Percentiles rank a stretch among this genome's conserved stretches.
Conservation (phyloP, 2,113 vertebrate genomes). For the Sakesphorus luctuosus region DNA sequence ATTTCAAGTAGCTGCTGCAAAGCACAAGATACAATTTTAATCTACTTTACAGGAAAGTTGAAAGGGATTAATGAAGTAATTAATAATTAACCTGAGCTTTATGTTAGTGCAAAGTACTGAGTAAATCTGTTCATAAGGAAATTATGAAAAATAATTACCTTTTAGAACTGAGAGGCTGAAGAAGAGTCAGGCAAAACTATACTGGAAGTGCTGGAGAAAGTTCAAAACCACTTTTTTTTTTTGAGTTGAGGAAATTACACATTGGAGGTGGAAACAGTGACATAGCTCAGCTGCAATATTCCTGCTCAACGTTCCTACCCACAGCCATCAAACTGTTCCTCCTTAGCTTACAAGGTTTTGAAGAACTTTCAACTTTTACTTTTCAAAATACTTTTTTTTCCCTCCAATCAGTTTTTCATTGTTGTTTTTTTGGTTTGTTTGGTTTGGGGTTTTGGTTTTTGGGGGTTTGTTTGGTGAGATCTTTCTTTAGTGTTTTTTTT, state of each 20-base stretch:
- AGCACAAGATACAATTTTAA: neutral
- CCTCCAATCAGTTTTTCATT: neutral
- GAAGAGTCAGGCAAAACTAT: constrained; percentile 11
- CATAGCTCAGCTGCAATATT: neutral
- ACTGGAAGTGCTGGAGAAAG: neutral
- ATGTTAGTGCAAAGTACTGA: constrained; percentile 28
- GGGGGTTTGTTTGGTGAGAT: neutral
- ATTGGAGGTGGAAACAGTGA: neutral
- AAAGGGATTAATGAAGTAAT: neutral
- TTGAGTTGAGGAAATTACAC: neutral
- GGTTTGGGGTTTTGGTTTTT: neutral
- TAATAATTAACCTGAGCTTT: constrained; percentile 21
- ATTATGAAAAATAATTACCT: neutral
- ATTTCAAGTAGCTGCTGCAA: constrained; percentile 23
- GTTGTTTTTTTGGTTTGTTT: neutral
- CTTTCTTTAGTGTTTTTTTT: neutral
- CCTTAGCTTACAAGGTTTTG: neutral
- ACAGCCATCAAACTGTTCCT: neutral
- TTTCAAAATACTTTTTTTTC: neutral
- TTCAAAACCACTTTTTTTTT: neutral
- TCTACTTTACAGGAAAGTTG: constrained; percentile 28
- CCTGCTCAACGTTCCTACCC: neutral
- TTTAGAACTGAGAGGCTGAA: neutral
- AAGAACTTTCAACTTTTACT: neutral
- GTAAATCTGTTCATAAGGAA: neutral